phyloP scores from a whole-genome alignment of 92 coral and sea anemone genomes.

The Epizoanthus scotinus region DNA sequence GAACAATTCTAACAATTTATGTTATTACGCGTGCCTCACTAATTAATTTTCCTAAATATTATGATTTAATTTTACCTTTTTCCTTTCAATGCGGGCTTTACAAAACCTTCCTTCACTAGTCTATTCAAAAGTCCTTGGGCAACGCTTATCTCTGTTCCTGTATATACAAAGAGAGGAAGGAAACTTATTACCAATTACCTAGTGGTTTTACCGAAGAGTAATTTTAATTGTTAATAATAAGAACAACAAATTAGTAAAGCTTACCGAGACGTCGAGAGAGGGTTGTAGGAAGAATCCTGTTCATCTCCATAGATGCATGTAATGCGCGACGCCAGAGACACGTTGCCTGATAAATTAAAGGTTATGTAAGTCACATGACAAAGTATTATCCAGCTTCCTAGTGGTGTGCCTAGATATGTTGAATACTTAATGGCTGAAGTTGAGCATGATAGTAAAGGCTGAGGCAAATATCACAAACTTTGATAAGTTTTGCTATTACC shows the following conservation, averaged over 20 bases:
- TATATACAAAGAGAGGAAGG: background rate
- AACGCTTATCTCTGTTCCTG: conserved; percentile 87
- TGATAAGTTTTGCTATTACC: too few relatives aligned
- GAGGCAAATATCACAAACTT: too few relatives aligned
- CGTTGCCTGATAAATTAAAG: conserved; percentile 60
- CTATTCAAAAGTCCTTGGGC: conserved; percentile 88
- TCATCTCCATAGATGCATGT: conserved; percentile 84
- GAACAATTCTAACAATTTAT: background rate
- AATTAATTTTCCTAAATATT: background rate
- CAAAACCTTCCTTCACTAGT: conserved; percentile 89
- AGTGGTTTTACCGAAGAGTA: background rate
- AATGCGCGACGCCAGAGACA: conserved; percentile 95
- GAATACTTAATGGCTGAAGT: background rate
- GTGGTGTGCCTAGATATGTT: too few relatives aligned
- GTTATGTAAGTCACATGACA: background rate
- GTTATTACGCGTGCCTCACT: too few relatives aligned
- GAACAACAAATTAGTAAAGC: background rate
- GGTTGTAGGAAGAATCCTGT: conserved; percentile 87
- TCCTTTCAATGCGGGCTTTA: conserved; percentile 82
- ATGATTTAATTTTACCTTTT: conserved; percentile 67
- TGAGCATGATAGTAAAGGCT: background rate
- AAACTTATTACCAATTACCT: background rate
- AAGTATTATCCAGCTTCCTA: too few relatives aligned
- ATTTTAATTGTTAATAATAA: background rate
- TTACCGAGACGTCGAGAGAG: conserved; percentile 89